Conservation (phyloP, 2,797 vertebrate species). For the Melanotaenia parkinsoni region DNA sequence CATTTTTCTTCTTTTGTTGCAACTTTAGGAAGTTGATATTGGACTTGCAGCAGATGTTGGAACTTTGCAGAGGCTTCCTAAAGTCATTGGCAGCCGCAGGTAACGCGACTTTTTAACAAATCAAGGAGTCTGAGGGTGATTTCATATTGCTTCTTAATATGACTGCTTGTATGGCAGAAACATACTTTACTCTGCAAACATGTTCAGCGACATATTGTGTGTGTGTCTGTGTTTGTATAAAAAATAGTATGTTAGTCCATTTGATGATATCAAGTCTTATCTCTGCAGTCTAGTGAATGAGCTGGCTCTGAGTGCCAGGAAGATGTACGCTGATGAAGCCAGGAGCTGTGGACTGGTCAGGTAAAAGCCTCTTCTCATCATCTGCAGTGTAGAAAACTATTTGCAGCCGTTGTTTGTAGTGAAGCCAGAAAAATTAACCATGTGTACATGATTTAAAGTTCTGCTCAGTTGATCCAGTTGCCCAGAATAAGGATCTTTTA, state of each 20-base stretch:
- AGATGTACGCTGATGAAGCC: conserved; percentile 90
- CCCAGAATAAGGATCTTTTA: no score
- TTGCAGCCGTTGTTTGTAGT: background rate
- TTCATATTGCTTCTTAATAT: no score
- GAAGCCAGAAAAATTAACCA: background rate
- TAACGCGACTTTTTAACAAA: conserved; percentile 42
- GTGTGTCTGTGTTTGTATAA: no score
- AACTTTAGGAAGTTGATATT: conserved; percentile 88
- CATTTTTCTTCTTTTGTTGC: background rate
- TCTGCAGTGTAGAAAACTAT: background rate
- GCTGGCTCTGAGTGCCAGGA: conserved; percentile 88
- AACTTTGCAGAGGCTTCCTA: conserved; percentile 90
- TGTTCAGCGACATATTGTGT: no score
- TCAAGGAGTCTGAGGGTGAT: no score
- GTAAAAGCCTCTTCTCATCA: conserved; percentile 55
- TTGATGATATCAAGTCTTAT: background rate
- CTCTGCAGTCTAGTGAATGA: conserved; percentile 87
- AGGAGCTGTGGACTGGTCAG: conserved; percentile 89
- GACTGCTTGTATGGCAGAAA: no score
- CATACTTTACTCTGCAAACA: no score
- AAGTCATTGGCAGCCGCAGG: conserved; percentile 89
- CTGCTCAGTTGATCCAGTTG: no score
- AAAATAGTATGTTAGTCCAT: background rate
- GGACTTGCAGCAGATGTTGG: conserved; percentile 92
- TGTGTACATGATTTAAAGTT: no score